phyloP scores from a whole-genome alignment of 2,888 invertebrate genomes.

The Drosophila mimetica region DNA sequence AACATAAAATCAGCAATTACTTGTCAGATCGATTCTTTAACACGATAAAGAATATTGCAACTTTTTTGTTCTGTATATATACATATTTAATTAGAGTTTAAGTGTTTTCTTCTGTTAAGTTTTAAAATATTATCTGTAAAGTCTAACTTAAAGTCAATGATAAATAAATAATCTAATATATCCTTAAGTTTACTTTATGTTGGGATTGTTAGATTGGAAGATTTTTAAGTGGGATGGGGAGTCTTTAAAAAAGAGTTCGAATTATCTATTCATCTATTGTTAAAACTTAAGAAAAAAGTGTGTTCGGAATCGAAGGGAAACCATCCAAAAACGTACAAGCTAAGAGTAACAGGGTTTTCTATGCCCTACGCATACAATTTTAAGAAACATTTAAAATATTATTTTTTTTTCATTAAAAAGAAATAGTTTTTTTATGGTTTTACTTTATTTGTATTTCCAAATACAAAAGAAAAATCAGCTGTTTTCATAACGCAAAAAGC shows the following conservation, averaged over 20 bases:
- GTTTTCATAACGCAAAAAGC: neutral
- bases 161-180: slow-evolving; percentile 47
- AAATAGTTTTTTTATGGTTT: too few relatives aligned
- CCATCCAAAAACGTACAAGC: too few relatives aligned
- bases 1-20: slow-evolving; percentile 22
- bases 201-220: too few relatives aligned
- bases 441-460: too few relatives aligned
- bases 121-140: slow-evolving; percentile 47
- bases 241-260: too few relatives aligned
- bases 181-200: slow-evolving; percentile 10
- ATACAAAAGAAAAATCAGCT: neutral
- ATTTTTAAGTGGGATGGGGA: neutral
- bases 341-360: too few relatives aligned
- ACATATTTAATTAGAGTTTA: slow-evolving; percentile 40
- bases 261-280: too few relatives aligned
- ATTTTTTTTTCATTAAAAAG: too few relatives aligned
- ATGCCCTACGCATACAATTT: too few relatives aligned
- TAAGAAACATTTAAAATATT: too few relatives aligned
- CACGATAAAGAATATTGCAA: slow-evolving; percentile 17
- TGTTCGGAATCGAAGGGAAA: too few relatives aligned
- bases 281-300: too few relatives aligned
- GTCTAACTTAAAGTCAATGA: slow-evolving; percentile 44
- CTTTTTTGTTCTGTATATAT: slow-evolving; percentile 40
- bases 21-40: slow-evolving; percentile 20
- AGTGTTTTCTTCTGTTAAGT: slow-evolving; percentile 49